Evolutionary conservation across 23 tunicate species (phyloP).

Genomic region (Halocynthia roretzi): DNA sequence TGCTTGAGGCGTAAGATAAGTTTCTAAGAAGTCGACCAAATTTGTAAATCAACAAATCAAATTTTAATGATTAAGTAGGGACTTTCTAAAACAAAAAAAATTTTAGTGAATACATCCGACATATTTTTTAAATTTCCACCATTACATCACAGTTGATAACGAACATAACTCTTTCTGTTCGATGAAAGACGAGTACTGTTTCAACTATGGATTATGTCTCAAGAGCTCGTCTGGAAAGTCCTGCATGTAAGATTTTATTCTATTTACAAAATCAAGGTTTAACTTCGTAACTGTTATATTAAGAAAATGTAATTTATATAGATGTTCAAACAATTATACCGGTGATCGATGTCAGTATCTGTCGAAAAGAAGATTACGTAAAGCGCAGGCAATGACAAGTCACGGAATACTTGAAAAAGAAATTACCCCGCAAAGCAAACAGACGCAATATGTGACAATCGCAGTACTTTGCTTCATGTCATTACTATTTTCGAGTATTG

Average conservation of each 20-base stretch:
- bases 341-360: not conserved
- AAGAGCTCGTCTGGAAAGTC: not conserved
- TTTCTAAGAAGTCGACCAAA: no score
- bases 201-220: constrained; percentile 3
- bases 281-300: not conserved
- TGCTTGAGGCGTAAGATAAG: no score
- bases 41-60: no score
- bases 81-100: no score
- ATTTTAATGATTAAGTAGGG: no score
- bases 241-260: constrained; percentile 2
- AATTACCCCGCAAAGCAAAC: not conserved
- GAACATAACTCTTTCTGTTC: not conserved
- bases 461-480: not conserved
- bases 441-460: not conserved
- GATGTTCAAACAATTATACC: not conserved
- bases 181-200: constrained; percentile 6
- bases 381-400: not conserved
- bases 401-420: no score
- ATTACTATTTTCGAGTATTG: not conserved
- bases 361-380: not conserved
- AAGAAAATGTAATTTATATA: not conserved
- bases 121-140: no score
- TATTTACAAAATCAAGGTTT: not conserved
- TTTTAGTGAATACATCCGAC: no score
- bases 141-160: not conserved